phyloP scores from a whole-genome alignment of 2,888 invertebrate species.

The Apotomis betuletana region DNA sequence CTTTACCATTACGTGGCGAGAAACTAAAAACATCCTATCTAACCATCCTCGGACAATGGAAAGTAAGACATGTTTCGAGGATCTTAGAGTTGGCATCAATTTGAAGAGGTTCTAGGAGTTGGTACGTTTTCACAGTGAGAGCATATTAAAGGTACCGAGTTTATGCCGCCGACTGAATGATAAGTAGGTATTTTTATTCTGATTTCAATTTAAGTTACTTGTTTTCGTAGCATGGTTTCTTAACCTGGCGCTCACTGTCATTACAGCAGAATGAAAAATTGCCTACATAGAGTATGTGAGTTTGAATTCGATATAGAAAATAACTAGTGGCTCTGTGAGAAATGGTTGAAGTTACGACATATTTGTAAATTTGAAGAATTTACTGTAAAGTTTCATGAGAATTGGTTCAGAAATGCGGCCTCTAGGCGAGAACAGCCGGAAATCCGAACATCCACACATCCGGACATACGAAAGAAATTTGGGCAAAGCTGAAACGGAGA shows the following conservation, averaged over 20 bases:
- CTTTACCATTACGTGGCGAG: slow-evolving; percentile 11
- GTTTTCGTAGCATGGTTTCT: slow-evolving; percentile 12
- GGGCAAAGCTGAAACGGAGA: too few species aligned
- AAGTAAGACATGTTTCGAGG: not conserved
- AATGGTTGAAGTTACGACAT: too few species aligned
- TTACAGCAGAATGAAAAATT: too few species aligned
- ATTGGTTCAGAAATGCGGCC: too few species aligned
- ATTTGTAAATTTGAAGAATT: too few species aligned
- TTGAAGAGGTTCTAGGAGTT: not conserved
- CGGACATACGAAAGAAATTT: too few species aligned
- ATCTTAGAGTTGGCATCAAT: not conserved
- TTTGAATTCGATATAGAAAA: too few species aligned
- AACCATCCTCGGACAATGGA: not conserved
- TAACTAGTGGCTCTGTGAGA: too few species aligned
- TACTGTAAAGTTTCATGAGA: too few species aligned
- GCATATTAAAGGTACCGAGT: slow-evolving; percentile 1
- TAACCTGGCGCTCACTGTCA: not conserved
- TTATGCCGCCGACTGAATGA: slow-evolving; percentile 20
- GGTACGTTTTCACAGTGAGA: not conserved
- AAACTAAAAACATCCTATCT: not conserved
- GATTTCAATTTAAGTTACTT: slow-evolving; percentile 24
- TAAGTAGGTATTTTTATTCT: slow-evolving; percentile 27
- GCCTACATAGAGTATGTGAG: too few species aligned
- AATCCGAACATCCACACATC: too few species aligned
- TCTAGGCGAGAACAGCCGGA: too few species aligned